phyloP scores from a whole-genome alignment of 2,113 vertebrate genomes.

The Fregata magnificens region DNA sequence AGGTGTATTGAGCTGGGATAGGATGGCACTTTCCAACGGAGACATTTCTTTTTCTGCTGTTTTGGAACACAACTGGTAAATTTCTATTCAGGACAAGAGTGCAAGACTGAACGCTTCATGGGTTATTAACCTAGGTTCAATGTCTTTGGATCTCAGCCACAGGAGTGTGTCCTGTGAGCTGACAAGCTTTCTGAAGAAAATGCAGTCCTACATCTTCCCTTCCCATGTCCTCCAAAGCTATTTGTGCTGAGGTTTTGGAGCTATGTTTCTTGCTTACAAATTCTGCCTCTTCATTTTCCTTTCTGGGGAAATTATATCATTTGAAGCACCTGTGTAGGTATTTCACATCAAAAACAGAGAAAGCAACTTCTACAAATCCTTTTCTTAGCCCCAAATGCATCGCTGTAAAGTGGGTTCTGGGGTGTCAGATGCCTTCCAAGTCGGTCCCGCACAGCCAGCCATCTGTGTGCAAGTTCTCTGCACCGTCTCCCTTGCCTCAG shows the following conservation, averaged over 20 bases:
- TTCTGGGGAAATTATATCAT: not conserved
- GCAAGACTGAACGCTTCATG: not conserved
- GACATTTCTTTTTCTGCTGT: not conserved
- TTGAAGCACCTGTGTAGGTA: not conserved
- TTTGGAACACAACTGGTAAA: not conserved
- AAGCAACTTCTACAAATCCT: not conserved
- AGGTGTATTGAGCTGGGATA: not conserved
- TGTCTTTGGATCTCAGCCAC: not conserved
- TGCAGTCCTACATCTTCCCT: not conserved
- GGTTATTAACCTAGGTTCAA: not conserved
- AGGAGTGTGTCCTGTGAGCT: not conserved
- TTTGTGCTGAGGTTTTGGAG: not conserved
- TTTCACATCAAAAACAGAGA: not conserved
- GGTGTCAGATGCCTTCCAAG: not conserved
- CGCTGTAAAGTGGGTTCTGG: not conserved
- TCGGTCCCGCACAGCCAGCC: fast-evolving
- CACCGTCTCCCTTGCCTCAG: not conserved
- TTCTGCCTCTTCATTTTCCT: not conserved
- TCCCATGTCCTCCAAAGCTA: not conserved
- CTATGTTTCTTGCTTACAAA: not conserved
- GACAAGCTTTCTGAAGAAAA: not conserved
- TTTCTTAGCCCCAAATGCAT: not conserved
- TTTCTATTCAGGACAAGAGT: not conserved
- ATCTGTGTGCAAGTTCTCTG: not conserved
- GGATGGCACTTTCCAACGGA: not conserved